Conservation (phyloP, 2,113 vertebrate genomes). For the Motacilla alba region DNA sequence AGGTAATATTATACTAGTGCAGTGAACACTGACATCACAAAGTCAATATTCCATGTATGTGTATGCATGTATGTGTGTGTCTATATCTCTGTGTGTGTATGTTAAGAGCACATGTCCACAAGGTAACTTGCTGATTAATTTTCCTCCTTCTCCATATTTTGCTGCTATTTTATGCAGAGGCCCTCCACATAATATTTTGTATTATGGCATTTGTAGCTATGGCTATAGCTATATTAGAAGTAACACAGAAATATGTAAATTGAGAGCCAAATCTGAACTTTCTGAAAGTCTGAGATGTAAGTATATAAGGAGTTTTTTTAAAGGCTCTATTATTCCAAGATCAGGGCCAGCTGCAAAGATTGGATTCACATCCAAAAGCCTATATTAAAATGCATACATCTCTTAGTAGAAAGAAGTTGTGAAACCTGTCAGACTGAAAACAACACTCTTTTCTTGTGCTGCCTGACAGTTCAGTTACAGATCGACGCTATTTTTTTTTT, state of each 20-base stretch:
- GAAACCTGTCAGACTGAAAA: constrained; percentile 60
- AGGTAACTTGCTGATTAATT: background rate
- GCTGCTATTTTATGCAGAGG: background rate
- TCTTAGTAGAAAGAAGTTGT: constrained; percentile 60
- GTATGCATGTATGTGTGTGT: accelerated
- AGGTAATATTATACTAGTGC: background rate
- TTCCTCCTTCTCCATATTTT: background rate
- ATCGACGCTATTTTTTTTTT: constrained; percentile 51
- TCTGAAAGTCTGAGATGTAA: background rate
- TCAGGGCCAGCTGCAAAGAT: constrained; percentile 15
- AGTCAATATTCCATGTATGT: background rate
- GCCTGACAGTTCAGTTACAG: constrained; percentile 58
- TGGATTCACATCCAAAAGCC: background rate
- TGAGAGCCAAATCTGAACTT: background rate
- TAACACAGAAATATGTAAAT: background rate
- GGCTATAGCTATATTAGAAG: background rate
- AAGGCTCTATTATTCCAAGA: constrained; percentile 16
- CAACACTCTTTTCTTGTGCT: constrained; percentile 59
- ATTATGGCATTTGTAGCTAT: background rate
- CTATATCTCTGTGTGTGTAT: accelerated
- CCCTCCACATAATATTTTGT: background rate
- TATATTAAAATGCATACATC: constrained; percentile 66
- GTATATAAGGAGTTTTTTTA: background rate
- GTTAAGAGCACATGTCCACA: background rate
- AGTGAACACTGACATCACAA: background rate